Conservation (phyloP, 2,113 vertebrate species). For the Heterocephalus glaber region DNA sequence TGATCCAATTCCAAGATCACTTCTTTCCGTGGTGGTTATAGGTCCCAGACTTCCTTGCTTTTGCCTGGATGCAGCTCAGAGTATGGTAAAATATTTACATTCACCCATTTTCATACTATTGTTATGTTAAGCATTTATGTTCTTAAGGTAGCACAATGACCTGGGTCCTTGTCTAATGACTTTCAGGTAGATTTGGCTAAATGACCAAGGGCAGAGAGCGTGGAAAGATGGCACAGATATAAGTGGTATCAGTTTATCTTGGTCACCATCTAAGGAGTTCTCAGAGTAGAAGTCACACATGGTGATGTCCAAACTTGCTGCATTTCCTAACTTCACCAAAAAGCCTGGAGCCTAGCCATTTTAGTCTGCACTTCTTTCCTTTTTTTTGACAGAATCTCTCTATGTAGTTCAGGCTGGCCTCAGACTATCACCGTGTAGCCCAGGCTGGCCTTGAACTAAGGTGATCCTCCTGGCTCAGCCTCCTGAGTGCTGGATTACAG, state of each 20-base stretch:
- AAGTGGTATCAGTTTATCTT: neutral
- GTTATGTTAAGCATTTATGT: neutral
- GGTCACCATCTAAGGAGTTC: neutral
- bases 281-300: neutral
- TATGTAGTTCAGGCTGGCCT: too few species aligned
- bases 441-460: too few species aligned
- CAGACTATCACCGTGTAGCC: too few species aligned
- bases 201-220: neutral
- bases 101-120: neutral
- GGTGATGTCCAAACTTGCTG: neutral
- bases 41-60: neutral
- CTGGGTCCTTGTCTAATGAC: constrained; percentile 20
- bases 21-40: neutral
- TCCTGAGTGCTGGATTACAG: too few species aligned
- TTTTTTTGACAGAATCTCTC: neutral
- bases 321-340: neutral
- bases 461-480: too few species aligned
- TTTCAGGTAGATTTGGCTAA: constrained; percentile 4
- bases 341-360: too few species aligned
- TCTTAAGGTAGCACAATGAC: neutral
- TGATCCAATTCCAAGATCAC: neutral
- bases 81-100: neutral
- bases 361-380: neutral
- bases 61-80: neutral
- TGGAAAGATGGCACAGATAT: neutral